phyloP scores from a whole-genome alignment of 2,113 vertebrate genomes.

The Andinoacara biseriatus region DNA sequence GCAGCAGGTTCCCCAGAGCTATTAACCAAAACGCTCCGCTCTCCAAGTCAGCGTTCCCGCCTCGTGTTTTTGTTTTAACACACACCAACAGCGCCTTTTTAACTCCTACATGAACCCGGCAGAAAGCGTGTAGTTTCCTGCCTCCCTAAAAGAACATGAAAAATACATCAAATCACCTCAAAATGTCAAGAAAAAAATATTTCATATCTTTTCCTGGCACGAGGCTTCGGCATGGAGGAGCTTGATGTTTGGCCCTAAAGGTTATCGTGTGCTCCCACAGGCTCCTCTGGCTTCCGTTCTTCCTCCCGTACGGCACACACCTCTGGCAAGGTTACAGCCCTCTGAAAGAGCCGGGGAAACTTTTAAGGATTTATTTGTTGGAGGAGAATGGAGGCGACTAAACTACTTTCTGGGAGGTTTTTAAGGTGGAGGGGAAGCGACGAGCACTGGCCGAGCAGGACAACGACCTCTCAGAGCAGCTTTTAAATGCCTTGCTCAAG shows the following conservation, averaged over 20 bases:
- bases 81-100: not conserved
- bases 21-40: not conserved
- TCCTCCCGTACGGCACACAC: not conserved
- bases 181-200: conserved; percentile 48
- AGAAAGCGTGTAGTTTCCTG: not conserved
- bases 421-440: conserved; percentile 11
- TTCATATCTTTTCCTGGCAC: conserved; percentile 34
- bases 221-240: not conserved
- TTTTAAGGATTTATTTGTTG: not conserved
- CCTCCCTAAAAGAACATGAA: conserved; percentile 25
- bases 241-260: conserved; percentile 51
- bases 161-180: conserved; percentile 35
- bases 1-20: not conserved
- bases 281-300: not conserved
- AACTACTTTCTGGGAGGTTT: not conserved
- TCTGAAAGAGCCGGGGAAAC: not conserved
- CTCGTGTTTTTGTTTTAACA: too few species aligned
- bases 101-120: not conserved
- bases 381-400: not conserved
- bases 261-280: conserved; percentile 29
- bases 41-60: not conserved
- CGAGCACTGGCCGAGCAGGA: not conserved
- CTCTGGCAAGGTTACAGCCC: conserved; percentile 16
- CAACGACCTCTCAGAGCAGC: not conserved
- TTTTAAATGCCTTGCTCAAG: not conserved